Evolutionary conservation across 2,113 vertebrate species (phyloP).

Genomic region (Crotalus horridus): DNA sequence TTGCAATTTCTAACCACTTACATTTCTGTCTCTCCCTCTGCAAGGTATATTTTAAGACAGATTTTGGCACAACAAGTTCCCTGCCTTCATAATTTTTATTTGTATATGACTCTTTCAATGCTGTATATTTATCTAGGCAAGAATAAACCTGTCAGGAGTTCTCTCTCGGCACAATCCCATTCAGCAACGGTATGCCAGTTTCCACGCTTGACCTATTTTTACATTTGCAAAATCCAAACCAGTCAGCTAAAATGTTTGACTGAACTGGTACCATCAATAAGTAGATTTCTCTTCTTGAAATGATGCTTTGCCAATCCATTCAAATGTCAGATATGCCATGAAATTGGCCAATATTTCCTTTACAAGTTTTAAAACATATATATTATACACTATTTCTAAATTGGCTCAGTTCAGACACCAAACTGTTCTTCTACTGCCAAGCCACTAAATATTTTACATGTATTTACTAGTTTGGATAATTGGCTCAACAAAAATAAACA

Average conservation of each 20-base stretch:
- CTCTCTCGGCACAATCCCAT: background rate
- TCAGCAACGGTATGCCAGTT: background rate
- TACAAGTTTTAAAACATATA: background rate
- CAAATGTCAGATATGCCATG: background rate
- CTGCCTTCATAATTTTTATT: slow-evolving; percentile 18
- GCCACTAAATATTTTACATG: background rate
- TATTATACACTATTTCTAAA: slow-evolving; percentile 7
- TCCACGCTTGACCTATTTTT: background rate
- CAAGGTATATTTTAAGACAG: background rate
- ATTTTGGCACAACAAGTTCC: background rate
- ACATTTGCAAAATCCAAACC: background rate
- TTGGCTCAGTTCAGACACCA: slow-evolving; percentile 16
- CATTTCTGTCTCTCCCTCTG: background rate
- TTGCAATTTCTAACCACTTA: background rate
- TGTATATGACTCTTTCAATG: background rate
- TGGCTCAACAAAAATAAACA: background rate
- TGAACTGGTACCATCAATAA: background rate
- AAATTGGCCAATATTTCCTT: background rate
- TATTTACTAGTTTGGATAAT: background rate
- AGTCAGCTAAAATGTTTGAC: background rate
- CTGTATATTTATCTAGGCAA: background rate
- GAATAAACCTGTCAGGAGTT: slow-evolving; percentile 1
- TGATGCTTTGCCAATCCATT: background rate
- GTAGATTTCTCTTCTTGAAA: background rate
- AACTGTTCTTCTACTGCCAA: slow-evolving; percentile 3